Base-by-base conservation (phyloP, 2,113 vertebrate genomes). In the Gobiocypris rarus region DNA sequence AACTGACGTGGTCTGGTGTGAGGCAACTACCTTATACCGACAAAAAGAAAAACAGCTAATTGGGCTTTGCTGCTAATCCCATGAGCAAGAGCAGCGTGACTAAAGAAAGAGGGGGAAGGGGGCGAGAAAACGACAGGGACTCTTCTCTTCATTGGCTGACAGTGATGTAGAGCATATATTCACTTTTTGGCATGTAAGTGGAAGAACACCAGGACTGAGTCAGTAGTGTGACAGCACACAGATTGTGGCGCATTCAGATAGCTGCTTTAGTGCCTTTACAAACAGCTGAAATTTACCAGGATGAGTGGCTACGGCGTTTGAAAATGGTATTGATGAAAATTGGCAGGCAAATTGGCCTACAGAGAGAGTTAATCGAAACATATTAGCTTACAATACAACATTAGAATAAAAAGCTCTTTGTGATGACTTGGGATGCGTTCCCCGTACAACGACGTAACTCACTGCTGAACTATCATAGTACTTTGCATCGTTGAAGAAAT, bases 41-140 rank as follows among this genome's bases (percentile, higher is more conserved):
- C 63, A 81, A 81, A 69, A 74, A 74, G 78, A 56, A 56, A 71
- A 50, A 74, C 5, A n/a, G 70, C 45, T 85, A 85, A 85, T 82
- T 76, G 38, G 70, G 45, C 50, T 82, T 45, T 58, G 34, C 24
- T 34, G 6, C 45, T 85, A 82, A 85, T 85, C 78, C 14, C 43
- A n/a, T 41, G 48, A 52, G 43, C 26, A 31, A 73, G 78, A 67
- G 56, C 59, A 41, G 69, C 67, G 71, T 65, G 52, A 78, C 56
- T 75, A 10, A 88, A 85, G 41, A 69, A 28, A 58, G 59, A 76
- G 61, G 58, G 78, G 56, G 52, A 70, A 83, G 78, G 43, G 71
- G 43, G 79, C 15, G 82, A 78, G 83, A 67, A 38, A 69, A 75
- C 58, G 81, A 75, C 24, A 24, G 83, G 31, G 48, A 71, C 52